Percentiles rank a stretch among this genome's conserved stretches.
phyloP scores from a whole-genome alignment of 1,140 invertebrate genomes.

The Caenorhabditis inopinata region DNA sequence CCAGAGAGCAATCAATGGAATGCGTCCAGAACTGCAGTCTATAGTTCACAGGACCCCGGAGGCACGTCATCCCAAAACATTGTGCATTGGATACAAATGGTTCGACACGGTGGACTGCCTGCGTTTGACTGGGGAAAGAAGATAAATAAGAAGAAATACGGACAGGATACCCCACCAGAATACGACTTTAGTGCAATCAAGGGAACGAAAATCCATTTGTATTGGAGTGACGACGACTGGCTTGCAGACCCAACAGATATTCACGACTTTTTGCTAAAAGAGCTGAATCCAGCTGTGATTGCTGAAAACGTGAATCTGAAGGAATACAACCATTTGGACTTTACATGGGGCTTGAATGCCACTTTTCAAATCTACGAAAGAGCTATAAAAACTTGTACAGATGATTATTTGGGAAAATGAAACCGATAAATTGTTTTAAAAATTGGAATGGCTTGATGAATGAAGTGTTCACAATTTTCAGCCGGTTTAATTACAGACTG shows the following conservation, averaged over 20 bases:
- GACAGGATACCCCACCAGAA: conserved; percentile 41
- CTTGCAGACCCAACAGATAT: conserved; percentile 53
- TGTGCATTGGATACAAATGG: conserved; percentile 50
- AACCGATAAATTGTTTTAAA: too few relatives aligned
- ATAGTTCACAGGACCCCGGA: conserved; percentile 38
- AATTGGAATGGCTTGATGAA: too few relatives aligned
- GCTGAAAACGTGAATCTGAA: neutral
- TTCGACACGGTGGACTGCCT: conserved; percentile 9
- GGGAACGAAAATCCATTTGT: conserved; percentile 45
- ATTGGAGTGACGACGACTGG: conserved; percentile 47
- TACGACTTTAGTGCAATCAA: conserved; percentile 42
- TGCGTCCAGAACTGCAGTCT: conserved; percentile 32
- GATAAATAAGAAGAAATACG: conserved; percentile 10
- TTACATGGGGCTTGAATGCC: conserved; percentile 46
- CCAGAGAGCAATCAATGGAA: conserved; percentile 47
- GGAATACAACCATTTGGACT: conserved; percentile 47
- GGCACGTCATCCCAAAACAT: conserved; percentile 48
- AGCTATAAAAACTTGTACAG: conserved; percentile 1
- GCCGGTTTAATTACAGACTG: too few relatives aligned
- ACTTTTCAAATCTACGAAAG: conserved; percentile 31
- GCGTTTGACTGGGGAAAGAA: conserved; percentile 16
- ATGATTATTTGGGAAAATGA: conserved; percentile 18
- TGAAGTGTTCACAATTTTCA: too few relatives aligned
- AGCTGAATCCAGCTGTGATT: conserved; percentile 52
- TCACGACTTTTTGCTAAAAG: conserved; percentile 29